Base-by-base conservation (phyloP, 2,113 vertebrate genomes). In the Cyprinodon variegatus region DNA sequence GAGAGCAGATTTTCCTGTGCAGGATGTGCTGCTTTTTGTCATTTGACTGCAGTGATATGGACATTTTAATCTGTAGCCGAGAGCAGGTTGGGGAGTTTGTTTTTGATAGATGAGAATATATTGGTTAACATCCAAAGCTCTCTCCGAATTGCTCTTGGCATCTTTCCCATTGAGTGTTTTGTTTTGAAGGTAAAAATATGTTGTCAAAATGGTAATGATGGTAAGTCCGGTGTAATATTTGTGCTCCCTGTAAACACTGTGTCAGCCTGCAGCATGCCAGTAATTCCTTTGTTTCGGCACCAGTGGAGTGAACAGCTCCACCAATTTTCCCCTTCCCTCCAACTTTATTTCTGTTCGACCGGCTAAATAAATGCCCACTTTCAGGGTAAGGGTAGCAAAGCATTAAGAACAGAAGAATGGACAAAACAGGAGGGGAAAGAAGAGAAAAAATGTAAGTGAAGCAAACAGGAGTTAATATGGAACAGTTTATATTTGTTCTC, bases 271-370 rank as follows among this genome's bases (percentile, higher is more conserved):
- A 76, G 83, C 77, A 41, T 4, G 1, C 50, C 9, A 14, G 62
- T 77, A 77, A 87, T 79, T 78, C 61, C 57, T 57, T 63, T 61
- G 50, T 83, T 86, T 88, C 80, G 64, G 81, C 79, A 86, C 81
- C 81, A 75, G 14, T 76, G 76, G 77, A 79, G 83, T 81, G 77
- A 83, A 84, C 73, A 81, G 60, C 57, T 72, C 70, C 67, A 36
- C 53, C 38, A 10, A 78, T 63, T 73, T 82, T 8, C 66, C 48
- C 20, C 71, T 8, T 14, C 45, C 61, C 41, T 76, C 50, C 67
- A 62, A 10, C 70, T 68, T 61, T 41, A 15, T 70, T 69, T 61
- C n/a, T 61, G 74, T 67, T 66, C 20, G 29, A 20, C n/a, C 57
- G 43, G 17, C 48, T 61, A 86, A 86, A 89, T 76, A 86, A 78